Evolutionary conservation across 2,888 invertebrate species (phyloP).

Genomic region (Aleiodes leptofemur): DNA sequence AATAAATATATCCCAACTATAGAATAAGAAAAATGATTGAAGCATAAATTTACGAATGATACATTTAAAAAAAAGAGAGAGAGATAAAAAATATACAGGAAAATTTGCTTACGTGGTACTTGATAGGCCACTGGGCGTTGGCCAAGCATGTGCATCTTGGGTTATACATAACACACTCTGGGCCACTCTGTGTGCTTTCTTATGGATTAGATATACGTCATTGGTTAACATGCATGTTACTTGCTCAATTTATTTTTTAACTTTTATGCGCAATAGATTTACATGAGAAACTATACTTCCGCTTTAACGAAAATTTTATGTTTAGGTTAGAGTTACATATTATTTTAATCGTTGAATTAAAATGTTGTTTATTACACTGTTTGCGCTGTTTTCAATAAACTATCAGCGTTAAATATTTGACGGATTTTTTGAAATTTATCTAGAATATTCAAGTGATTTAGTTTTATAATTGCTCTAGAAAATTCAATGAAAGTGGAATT

Average conservation of each 20-base stretch:
- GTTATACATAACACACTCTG: slow-evolving; percentile 20
- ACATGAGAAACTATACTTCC: slow-evolving; percentile 37
- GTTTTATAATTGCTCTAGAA: too few species aligned
- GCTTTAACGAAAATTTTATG: slow-evolving; percentile 25
- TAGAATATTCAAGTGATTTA: too few species aligned
- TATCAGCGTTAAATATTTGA: too few species aligned
- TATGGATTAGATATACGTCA: slow-evolving; percentile 29
- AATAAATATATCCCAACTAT: neutral
- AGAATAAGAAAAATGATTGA: too few species aligned
- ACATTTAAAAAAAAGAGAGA: neutral
- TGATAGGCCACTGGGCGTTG: slow-evolving; percentile 25
- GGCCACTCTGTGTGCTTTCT: slow-evolving; percentile 3
- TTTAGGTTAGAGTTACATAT: slow-evolving; percentile 14
- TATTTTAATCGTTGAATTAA: slow-evolving; percentile 21
- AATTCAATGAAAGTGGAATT: too few species aligned
- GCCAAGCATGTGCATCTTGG: slow-evolving; percentile 17
- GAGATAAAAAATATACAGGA: neutral
- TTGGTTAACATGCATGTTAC: slow-evolving; percentile 24
- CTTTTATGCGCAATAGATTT: slow-evolving; percentile 37
- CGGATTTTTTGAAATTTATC: too few species aligned
- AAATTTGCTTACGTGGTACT: slow-evolving; percentile 4
- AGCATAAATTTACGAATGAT: neutral
- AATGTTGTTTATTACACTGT: slow-evolving; percentile 6
- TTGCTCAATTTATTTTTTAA: slow-evolving; percentile 32
- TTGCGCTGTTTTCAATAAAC: neutral